Evolutionary conservation across 2,797 vertebrate species (phyloP).

Genomic region (Tachyglossus aculeatus): DNA sequence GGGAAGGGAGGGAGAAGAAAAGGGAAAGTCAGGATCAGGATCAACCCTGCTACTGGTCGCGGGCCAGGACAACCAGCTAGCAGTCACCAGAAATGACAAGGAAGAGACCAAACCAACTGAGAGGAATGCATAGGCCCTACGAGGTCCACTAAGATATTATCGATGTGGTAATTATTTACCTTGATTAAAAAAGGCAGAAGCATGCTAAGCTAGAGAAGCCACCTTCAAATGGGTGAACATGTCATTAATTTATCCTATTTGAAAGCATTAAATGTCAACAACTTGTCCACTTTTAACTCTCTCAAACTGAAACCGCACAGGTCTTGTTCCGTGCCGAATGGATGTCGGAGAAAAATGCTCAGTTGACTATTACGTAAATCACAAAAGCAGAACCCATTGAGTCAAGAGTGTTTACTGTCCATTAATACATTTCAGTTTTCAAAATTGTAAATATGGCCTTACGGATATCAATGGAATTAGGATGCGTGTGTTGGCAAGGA

Average conservation of each 20-base stretch:
- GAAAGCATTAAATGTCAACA: constrained; percentile 26
- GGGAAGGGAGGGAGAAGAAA: too few species aligned
- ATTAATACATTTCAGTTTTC: constrained; percentile 45
- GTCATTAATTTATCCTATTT: constrained; percentile 18
- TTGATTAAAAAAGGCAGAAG: constrained; percentile 24
- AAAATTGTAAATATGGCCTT: constrained; percentile 56
- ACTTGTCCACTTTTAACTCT: constrained; percentile 41
- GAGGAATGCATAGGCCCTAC: neutral
- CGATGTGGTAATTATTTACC: constrained; percentile 40
- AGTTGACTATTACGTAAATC: constrained; percentile 51
- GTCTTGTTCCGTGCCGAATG: constrained; percentile 36
- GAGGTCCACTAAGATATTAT: constrained; percentile 8
- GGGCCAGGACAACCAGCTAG: too few species aligned
- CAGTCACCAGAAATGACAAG: too few species aligned
- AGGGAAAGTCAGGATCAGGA: too few species aligned
- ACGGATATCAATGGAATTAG: constrained; percentile 65
- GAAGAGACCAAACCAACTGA: constrained; percentile 9
- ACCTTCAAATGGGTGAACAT: constrained; percentile 23
- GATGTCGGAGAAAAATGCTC: constrained; percentile 45
- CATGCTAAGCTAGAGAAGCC: constrained; percentile 11
- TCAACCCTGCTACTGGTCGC: too few species aligned
- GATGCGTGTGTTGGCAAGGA: constrained; percentile 57
- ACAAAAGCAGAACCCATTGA: constrained; percentile 53
- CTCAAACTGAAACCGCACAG: constrained; percentile 28
- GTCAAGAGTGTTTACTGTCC: constrained; percentile 53